Evolutionary conservation across 2,888 invertebrate genomes (phyloP).

Genomic region (Cordilura impudica): DNA sequence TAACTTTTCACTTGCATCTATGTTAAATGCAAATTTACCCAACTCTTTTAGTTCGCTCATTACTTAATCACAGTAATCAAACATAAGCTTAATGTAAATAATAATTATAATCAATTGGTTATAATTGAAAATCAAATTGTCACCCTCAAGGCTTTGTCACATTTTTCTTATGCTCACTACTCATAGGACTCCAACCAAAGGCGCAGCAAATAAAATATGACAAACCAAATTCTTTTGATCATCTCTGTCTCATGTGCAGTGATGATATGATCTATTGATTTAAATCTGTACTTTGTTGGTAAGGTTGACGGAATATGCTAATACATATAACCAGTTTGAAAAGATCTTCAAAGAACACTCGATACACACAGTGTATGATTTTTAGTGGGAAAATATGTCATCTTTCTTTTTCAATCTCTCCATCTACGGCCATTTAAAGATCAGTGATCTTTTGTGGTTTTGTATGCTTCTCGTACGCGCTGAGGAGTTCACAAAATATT

Average conservation of each 20-base stretch:
- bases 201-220: constrained; percentile 10
- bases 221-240: constrained; percentile 43
- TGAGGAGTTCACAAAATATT: not conserved
- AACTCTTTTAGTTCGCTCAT: not conserved
- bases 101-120: constrained; percentile 55
- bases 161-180: constrained; percentile 17
- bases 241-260: constrained; percentile 24
- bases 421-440: constrained; percentile 23
- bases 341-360: not conserved
- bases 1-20: not conserved
- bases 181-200: constrained; percentile 4
- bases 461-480: not conserved
- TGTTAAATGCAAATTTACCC: not conserved
- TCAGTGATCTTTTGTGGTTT: constrained; percentile 53
- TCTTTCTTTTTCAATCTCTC: constrained; percentile 22
- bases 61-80: constrained; percentile 32
- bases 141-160: constrained; percentile 48
- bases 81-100: constrained; percentile 24
- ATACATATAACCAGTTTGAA: constrained; percentile 48
- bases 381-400: constrained; percentile 61
- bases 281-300: constrained; percentile 21
- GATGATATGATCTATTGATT: constrained; percentile 59
- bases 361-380: constrained; percentile 1
- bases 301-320: constrained; percentile 20
- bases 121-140: constrained; percentile 52